Base-by-base conservation (phyloP, 2,113 vertebrate species). In the Grammomys surdaster region DNA sequence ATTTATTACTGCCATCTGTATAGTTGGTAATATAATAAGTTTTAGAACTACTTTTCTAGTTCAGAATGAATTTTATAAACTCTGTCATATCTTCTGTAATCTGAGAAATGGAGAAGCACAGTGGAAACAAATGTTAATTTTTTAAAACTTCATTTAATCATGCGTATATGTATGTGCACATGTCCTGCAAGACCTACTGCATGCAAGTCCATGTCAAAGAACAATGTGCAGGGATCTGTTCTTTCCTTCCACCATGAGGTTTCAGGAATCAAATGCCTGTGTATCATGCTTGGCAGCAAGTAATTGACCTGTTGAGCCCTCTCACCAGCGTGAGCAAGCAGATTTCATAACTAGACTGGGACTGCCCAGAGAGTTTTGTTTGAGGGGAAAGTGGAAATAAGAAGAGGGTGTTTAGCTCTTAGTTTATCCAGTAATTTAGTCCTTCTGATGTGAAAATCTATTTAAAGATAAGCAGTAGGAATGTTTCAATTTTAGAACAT, bases 1-100 rank as follows among this genome's bases (percentile, higher is more conserved):
- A 93, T 75, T 94, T 70, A 92, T 86, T 94, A 89, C n/a, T 96
- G 33, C 94, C 91, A 40, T 92, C 60, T 89, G 11, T 95, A 13
- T 81, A 31, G 17, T 81, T 95, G 60, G 13, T 88, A 73, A 76
- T 58, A 76, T 76, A 73, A 22, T 75, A 82, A 17, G 43, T 40
- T 93, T 93, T 92, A 84, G 63, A 89, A 85, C 24, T 92, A 88
- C 40, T 76, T 95, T 93, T 93, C 13, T 95, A 58, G 26, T 93
- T 93, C 36, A 73, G 22, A 96, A 69, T 90, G 73, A 6, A 22
- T 97, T 97, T 90, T 70, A 28, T 90, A 48, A 92, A 88, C 8
- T 95, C 14, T 80, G 26, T 92, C 20, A 46, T 92, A 46, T 86
- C 90, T 95, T 89, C 20, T 43, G 90, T 92, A 90, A 95, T 48